These are phyloP conservation scores for Taxidea taxus DNA, from an alignment of 2,113 vertebrate genomes.

Conservation along the genomic window DNA sequence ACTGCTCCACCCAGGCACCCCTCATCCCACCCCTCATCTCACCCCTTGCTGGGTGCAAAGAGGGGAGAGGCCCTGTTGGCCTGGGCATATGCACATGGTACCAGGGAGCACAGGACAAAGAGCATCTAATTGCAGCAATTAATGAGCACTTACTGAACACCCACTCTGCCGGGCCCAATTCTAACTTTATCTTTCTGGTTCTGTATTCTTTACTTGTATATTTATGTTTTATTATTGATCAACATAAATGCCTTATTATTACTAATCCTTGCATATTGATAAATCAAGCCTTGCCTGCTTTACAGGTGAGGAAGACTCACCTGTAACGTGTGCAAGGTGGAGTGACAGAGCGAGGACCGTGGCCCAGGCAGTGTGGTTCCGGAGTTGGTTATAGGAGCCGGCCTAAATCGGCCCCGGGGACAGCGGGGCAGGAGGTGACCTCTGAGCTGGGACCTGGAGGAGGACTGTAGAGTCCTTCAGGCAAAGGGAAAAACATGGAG, in stretches of 20 bases:
- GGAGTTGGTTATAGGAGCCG: background rate
- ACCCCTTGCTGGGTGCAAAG: background rate
- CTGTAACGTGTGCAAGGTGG: background rate
- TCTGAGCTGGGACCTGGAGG: background rate
- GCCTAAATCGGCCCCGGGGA: background rate
- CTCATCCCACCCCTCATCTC: background rate
- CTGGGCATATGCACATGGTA: background rate
- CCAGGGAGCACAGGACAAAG: rapidly evolving
- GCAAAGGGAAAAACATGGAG: background rate
- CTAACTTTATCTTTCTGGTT: background rate
- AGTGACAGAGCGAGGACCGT: background rate
- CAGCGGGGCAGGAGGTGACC: background rate
- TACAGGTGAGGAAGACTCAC: background rate
- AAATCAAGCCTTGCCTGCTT: background rate
- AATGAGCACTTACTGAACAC: rapidly evolving
- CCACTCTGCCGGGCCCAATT: rapidly evolving
- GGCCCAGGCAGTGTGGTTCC: background rate
- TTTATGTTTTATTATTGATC: background rate
- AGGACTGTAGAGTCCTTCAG: background rate
- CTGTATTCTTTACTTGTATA: background rate
- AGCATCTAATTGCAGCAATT: rapidly evolving
- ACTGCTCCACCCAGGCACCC: background rate
- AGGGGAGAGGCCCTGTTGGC: too few species aligned
- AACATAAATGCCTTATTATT: background rate
- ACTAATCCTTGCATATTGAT: background rate